phyloP scores from a whole-genome alignment of 2,888 invertebrate genomes.

The Campoplex nolae region DNA sequence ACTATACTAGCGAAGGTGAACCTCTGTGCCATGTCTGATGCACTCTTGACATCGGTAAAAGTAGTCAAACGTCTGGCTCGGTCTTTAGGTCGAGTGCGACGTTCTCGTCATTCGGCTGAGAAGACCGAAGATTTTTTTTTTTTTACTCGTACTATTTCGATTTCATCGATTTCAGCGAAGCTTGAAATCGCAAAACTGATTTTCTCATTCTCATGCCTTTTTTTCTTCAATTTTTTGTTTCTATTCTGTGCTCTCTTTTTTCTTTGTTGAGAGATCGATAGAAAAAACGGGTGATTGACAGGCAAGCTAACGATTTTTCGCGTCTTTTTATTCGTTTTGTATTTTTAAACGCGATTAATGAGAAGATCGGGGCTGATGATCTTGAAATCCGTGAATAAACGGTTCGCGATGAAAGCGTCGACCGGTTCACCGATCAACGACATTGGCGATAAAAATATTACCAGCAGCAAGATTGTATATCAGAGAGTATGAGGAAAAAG shows the following conservation, averaged over 20 bases:
- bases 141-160: background rate
- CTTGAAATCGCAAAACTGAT: background rate
- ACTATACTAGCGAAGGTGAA: constrained; percentile 65
- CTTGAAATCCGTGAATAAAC: constrained; percentile 24
- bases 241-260: background rate
- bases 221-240: background rate
- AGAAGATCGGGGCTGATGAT: constrained; percentile 34
- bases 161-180: background rate
- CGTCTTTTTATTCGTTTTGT: background rate
- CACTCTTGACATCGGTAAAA: constrained; percentile 67
- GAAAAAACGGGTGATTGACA: background rate
- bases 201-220: background rate
- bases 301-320: background rate
- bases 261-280: constrained; percentile 1
- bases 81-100: constrained; percentile 7
- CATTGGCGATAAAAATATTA: constrained; percentile 28
- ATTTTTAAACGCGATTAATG: background rate
- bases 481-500: background rate
- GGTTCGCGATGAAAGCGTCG: background rate
- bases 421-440: constrained; percentile 27
- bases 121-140: background rate
- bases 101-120: background rate
- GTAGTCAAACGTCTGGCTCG: constrained; percentile 26
- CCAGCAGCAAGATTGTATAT: background rate
- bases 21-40: constrained; percentile 63